Conservation (phyloP, 2,113 vertebrate species). For the Alosa alosa region DNA sequence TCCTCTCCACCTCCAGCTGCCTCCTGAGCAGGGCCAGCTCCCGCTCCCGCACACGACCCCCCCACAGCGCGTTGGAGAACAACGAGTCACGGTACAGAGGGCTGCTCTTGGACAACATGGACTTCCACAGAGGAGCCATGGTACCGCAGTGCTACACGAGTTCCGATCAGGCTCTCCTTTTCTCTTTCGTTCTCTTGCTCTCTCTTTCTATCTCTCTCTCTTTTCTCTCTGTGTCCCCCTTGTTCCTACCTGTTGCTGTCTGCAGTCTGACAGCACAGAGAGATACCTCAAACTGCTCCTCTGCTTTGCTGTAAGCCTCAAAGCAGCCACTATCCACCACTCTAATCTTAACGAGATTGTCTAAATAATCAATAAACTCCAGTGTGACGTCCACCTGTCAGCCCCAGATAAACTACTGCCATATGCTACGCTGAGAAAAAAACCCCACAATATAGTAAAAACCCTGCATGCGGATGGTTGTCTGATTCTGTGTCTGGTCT, state of each 20-base stretch:
- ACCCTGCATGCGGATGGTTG: background rate
- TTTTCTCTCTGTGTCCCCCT: background rate
- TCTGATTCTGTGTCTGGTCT: background rate
- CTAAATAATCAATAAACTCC: background rate
- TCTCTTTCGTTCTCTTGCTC: constrained; percentile 11
- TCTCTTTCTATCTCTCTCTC: constrained; percentile 23
- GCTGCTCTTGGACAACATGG: constrained; percentile 74
- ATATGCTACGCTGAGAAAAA: background rate
- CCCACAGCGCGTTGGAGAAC: constrained; percentile 75
- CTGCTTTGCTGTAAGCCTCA: background rate
- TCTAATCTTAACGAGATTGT: background rate
- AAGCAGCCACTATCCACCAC: background rate
- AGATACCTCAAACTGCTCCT: background rate
- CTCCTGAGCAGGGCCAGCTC: constrained; percentile 68
- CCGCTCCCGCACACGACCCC: constrained; percentile 67
- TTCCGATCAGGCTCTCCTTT: background rate
- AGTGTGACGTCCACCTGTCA: background rate
- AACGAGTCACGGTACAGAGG: constrained; percentile 73
- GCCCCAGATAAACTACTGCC: background rate
- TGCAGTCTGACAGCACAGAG: background rate
- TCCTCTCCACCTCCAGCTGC: constrained; percentile 65
- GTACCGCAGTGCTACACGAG: background rate
- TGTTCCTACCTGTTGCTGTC: background rate
- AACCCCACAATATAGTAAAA: background rate
- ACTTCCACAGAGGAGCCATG: constrained; percentile 76